Conservation (phyloP, 2,113 vertebrate species). For the Pavo muticus region DNA sequence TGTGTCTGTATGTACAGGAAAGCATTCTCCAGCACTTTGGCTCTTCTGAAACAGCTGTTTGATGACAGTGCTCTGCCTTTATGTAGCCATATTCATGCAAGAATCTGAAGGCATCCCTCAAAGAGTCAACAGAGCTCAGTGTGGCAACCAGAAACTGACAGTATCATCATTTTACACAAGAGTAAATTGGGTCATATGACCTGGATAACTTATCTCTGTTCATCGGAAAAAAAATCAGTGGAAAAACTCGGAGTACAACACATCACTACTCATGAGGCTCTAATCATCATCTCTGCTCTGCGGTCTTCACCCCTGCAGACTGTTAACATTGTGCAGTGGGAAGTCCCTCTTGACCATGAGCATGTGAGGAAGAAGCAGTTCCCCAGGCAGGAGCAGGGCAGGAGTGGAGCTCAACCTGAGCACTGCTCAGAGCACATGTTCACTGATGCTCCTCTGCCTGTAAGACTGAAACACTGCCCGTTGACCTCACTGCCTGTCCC, state of each 20-base stretch:
- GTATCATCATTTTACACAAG: background rate
- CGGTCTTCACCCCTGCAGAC: background rate
- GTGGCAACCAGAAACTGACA: background rate
- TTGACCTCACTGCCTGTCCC: background rate
- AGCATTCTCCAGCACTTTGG: background rate
- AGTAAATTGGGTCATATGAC: background rate
- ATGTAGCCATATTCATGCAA: background rate
- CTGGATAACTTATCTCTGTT: background rate
- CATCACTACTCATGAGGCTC: background rate
- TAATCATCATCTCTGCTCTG: background rate
- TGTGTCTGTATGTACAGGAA: background rate
- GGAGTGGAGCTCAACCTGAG: background rate
- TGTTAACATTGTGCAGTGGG: background rate
- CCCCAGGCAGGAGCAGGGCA: background rate
- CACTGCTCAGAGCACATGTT: accelerated
- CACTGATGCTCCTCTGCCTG: background rate
- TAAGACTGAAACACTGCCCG: background rate
- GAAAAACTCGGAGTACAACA: background rate
- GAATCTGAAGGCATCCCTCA: background rate
- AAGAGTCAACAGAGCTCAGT: background rate
- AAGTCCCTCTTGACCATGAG: background rate
- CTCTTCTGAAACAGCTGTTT: background rate
- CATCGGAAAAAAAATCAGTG: background rate
- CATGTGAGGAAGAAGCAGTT: accelerated
- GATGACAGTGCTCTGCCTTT: background rate